Evolutionary conservation across 2,888 invertebrate species (phyloP).

Genomic region (Molanna angustata): DNA sequence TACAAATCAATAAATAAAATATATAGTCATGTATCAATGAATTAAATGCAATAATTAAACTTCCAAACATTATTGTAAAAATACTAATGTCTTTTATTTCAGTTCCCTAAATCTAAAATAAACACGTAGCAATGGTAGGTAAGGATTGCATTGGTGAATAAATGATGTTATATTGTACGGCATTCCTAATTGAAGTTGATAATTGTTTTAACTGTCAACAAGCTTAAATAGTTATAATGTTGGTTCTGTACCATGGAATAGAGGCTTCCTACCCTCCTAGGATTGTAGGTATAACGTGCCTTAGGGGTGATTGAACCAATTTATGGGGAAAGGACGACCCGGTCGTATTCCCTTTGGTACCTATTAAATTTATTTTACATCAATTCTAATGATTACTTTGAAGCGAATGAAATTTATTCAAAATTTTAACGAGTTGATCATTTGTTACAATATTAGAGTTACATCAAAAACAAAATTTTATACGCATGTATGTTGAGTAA

Average conservation of each 20-base stretch:
- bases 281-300: constrained; percentile 15
- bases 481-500: too few relatives aligned
- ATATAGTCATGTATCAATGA: too few relatives aligned
- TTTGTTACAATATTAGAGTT: too few relatives aligned
- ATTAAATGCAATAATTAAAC: too few relatives aligned
- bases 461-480: too few relatives aligned
- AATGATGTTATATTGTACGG: constrained; percentile 18
- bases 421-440: too few relatives aligned
- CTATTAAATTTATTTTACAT: constrained; percentile 4
- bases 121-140: constrained; percentile 3
- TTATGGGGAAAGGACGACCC: constrained; percentile 11
- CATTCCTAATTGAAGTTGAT: constrained; percentile 27
- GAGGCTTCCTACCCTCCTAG: background rate
- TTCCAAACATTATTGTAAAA: too few relatives aligned
- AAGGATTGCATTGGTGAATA: constrained; percentile 15
- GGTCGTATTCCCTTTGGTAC: background rate
- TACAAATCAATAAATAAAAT: too few relatives aligned
- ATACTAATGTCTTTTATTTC: too few relatives aligned
- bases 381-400: constrained; percentile 1
- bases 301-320: constrained; percentile 25
- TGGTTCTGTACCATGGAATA: background rate
- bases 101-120: constrained; percentile 14
- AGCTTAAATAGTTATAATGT: constrained; percentile 17
- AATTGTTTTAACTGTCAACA: constrained; percentile 29
- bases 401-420: background rate